Base-by-base conservation (phyloP, 2,797 vertebrate genomes). In the Columba guinea region DNA sequence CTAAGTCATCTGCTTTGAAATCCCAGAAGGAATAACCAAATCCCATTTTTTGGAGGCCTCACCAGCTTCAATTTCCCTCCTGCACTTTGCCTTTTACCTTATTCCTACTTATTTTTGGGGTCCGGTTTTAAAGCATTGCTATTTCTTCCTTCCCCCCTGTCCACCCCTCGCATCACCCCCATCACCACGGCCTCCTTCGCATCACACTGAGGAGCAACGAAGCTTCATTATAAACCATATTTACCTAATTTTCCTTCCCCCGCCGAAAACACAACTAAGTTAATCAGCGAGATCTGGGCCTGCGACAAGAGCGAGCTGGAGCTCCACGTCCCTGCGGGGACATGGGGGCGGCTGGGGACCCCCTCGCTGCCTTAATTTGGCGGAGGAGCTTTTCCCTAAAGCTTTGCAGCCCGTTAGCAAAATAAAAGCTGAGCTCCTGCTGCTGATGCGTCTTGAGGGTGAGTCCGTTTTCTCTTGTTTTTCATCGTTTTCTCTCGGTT, bases 211-310 rank as follows among this genome's bases (percentile, higher is more conserved):
- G 58, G 39, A 96, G 56, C 68, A 26, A 2, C 3, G 1, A 59
- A 32, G 28, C 7, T 0, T 68, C 3, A 0, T 37, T 51, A n/a
- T 28, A 77, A 87, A 85, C 55, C 0, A 0, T 26, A 62, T 93
- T 89, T 87, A 58, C 87, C 32, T 87, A 17, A 70, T 23, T 75
- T 79, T 83, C 64, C 75, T 87, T 84, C 55, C 71, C 46, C 44
- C 0, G 2, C 84, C 46, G 68, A 91, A 96, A 94, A 83, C 4
- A 49, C 69, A 73, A 46, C 82, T 11, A 34, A 83, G 39, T 48
- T 51, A 52, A 59, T 74, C 56, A 5, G 52, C 1, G 11, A 68
- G n/a, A 46, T 80, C 58, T 68, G 64, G n/a, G 77, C 55, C 67
- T 35, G 83, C 4, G 13, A 89, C 0, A 5, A 37, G 30, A 23